phyloP scores from a whole-genome alignment of 35 echinoderm and acorn worm genomes.

The Ophioderma brevispina region DNA sequence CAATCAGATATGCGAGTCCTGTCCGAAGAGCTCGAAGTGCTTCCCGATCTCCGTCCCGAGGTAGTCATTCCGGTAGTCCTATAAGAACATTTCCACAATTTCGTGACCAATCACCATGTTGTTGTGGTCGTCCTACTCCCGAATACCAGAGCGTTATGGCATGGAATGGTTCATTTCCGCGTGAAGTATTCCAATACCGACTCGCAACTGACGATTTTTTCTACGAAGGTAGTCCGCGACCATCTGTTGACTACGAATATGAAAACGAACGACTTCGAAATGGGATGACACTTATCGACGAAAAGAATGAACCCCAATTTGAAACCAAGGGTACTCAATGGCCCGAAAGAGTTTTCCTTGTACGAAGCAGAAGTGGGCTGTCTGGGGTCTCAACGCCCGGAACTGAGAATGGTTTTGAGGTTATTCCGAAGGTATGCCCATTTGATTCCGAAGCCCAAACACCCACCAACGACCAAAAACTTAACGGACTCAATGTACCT shows the following conservation, averaged over 20 bases:
- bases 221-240: conserved; percentile 73
- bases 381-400: not conserved
- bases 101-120: conserved; percentile 50
- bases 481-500: not conserved
- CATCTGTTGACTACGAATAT: conserved; percentile 81
- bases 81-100: conserved; percentile 41
- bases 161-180: conserved; percentile 93
- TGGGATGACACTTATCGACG: conserved; percentile 41
- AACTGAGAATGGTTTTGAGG: conserved; percentile 23
- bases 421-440: conserved; percentile 7
- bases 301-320: conserved; percentile 39
- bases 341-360: conserved; percentile 81
- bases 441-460: not conserved
- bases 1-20: conserved; percentile 24
- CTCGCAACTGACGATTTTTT: conserved; percentile 65
- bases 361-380: conserved; percentile 12
- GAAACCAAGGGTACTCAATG: conserved; percentile 89
- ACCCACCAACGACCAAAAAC: not conserved
- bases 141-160: conserved; percentile 78
- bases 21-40: conserved; percentile 48
- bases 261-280: conserved; percentile 47
- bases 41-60: conserved; percentile 57
- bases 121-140: conserved; percentile 39
- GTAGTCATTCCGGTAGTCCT: conserved; percentile 66
- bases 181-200: conserved; percentile 86